Base-by-base conservation (phyloP, 1,140 invertebrate species). In the Bathynomus jamesi region DNA sequence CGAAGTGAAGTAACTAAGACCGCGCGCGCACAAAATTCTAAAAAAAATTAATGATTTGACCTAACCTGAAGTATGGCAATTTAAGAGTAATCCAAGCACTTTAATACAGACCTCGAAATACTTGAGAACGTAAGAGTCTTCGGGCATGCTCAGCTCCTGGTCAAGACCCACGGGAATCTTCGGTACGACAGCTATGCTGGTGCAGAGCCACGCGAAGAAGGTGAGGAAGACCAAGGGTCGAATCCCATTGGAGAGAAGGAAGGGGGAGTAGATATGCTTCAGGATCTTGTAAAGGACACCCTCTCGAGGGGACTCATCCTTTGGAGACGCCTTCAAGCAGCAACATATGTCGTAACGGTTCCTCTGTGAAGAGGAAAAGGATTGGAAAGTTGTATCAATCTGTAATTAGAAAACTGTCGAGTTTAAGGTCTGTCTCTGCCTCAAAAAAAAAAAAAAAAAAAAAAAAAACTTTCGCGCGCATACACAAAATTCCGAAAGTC, bases 141-240 rank as follows among this genome's bases (percentile, higher is more conserved):
- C 89, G 0, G 96, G 95, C 93, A 99, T 97, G 1, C 96, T 95
- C 1, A 99, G 84, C 81, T 97, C 93, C 83, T 98, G 94, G 81
- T 99, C 94, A 0, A 99, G 82, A 3, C 97, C 97, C 70, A 99
- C 89, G 74, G 94, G 90, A 70, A 99, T 91, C 79, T 91, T 88
- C 0, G 93, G 90, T 4, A 94, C 84, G 11, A 97, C 89, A 8
- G 92, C 89, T 30, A 96, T 86, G 64, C 93, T 96, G 0, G 88
- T 86, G 79, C 93, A 95, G 13, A 96, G 83, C 93, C 93, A 98
- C 0, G 88, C 91, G 79, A 92, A 90, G 85, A 98, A 98, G 3
- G 93, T 78, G 4, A 95, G 85, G 86, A 94, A 89, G 28, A 94
- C 88, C 11, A 83, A 77, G 28, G 87, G 87, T 17, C 92, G 83